phyloP scores from a whole-genome alignment of 2,888 invertebrate genomes.

The Leptothorax acervorum region DNA sequence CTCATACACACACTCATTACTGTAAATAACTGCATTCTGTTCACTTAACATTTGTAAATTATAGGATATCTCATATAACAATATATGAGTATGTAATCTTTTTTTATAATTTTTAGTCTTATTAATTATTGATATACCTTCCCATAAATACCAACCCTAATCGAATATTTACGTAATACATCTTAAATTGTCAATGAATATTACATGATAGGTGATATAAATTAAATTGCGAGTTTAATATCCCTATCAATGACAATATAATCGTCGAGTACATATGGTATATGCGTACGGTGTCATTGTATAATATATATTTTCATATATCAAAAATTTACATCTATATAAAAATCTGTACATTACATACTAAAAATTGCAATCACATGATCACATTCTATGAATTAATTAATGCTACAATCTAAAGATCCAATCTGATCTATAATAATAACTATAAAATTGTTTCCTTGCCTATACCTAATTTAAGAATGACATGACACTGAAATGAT shows the following conservation, averaged over 20 bases:
- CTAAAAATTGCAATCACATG: constrained; percentile 51
- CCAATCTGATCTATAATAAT: constrained; percentile 5
- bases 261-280: neutral
- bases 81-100: constrained; percentile 58
- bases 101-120: constrained; percentile 27
- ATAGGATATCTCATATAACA: constrained; percentile 66
- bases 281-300: neutral
- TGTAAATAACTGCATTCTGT: constrained; percentile 77
- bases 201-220: constrained; percentile 7
- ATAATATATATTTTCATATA: constrained; percentile 42
- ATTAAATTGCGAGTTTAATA: neutral
- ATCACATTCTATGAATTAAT: constrained; percentile 26
- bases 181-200: constrained; percentile 9
- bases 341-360: constrained; percentile 52
- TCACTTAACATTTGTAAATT: constrained; percentile 72
- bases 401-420: constrained; percentile 7
- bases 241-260: constrained; percentile 1
- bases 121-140: constrained; percentile 34
- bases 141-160: constrained; percentile 1
- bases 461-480: neutral
- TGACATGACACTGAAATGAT: neutral
- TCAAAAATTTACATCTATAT: constrained; percentile 49
- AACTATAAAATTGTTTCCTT: neutral
- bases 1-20: constrained; percentile 75
- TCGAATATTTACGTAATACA: neutral